Evolutionary conservation across 2,113 vertebrate species (phyloP).

Genomic region (Oryzias javanicus): DNA sequence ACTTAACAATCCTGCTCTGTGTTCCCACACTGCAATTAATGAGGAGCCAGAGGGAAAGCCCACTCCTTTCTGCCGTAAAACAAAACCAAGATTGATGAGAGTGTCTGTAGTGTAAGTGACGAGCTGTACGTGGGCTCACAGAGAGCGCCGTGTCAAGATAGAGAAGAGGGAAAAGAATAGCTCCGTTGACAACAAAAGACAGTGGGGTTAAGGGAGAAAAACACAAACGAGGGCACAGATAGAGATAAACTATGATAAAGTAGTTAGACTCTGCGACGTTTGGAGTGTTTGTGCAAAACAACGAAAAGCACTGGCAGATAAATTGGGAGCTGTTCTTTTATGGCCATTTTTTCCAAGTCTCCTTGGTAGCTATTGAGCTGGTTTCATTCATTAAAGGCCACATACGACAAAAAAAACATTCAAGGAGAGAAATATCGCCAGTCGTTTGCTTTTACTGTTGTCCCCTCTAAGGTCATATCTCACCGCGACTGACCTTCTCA

Average conservation of each 20-base stretch:
- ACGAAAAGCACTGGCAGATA: conserved; percentile 47
- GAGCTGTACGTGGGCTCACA: conserved; percentile 32
- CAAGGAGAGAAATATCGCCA: conserved; percentile 66
- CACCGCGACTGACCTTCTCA: conserved; percentile 56
- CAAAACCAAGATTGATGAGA: conserved; percentile 72
- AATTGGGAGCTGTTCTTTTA: conserved; percentile 59
- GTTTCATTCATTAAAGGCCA: conserved; percentile 56
- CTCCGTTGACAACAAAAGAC: conserved; percentile 23
- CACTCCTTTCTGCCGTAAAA: conserved; percentile 61
- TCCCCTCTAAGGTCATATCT: conserved; percentile 34
- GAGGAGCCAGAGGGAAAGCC: conserved; percentile 58
- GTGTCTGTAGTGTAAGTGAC: conserved; percentile 49
- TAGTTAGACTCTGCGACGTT: conserved; percentile 11
- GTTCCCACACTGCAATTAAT: conserved; percentile 69
- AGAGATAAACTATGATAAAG: conserved; percentile 42
- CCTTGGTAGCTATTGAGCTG: conserved; percentile 67
- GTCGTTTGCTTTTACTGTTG: conserved; percentile 33
- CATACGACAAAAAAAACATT: conserved; percentile 48
- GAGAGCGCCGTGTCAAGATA: conserved; percentile 39
- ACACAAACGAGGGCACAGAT: conserved; percentile 23
- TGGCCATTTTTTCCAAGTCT: conserved; percentile 55
- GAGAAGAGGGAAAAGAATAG: conserved; percentile 24
- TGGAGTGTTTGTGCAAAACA: conserved; percentile 33
- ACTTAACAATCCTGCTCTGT: conserved; percentile 51
- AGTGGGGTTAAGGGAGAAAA: conserved; percentile 28